Conservation (phyloP, 1,140 invertebrate species). For the Ceratosolen solmsi region DNA sequence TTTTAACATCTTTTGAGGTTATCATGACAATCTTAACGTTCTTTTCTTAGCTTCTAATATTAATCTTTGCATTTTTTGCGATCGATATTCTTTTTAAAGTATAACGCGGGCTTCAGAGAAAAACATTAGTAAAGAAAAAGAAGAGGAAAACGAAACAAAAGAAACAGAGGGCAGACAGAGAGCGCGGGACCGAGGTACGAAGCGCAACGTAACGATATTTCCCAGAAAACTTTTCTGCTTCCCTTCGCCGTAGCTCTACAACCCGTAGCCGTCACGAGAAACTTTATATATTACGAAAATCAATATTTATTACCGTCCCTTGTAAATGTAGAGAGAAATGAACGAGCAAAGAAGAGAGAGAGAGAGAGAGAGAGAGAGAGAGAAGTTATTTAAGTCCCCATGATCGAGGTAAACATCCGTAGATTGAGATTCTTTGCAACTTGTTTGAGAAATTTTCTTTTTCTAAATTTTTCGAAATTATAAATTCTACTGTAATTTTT, state of each 20-base stretch:
- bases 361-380: background rate
- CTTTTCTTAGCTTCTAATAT: background rate
- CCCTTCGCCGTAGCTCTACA: background rate
- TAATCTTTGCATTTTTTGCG: constrained; percentile 11
- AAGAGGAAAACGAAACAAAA: constrained; percentile 28
- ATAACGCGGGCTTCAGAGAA: background rate
- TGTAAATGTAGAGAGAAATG: constrained; percentile 31
- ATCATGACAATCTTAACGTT: background rate
- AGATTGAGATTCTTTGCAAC: background rate
- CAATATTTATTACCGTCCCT: constrained; percentile 44
- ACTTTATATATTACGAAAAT: constrained; percentile 47
- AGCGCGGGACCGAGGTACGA: background rate
- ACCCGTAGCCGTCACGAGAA: constrained; percentile 18
- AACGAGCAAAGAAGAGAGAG: too few relatives aligned
- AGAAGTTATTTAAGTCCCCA: constrained; percentile 17
- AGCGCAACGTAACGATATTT: constrained; percentile 28
- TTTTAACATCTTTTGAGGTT: background rate
- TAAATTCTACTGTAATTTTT: background rate
- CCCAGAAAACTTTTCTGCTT: constrained; percentile 26
- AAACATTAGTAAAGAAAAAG: background rate
- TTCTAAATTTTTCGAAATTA: background rate
- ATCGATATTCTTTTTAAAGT: constrained; percentile 19
- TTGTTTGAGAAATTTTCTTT: constrained; percentile 8
- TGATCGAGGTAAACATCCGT: constrained; percentile 11
- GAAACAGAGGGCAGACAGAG: constrained; percentile 30